phyloP scores from a whole-genome alignment of 1,140 invertebrate species.

The Drosophila nikananu region DNA sequence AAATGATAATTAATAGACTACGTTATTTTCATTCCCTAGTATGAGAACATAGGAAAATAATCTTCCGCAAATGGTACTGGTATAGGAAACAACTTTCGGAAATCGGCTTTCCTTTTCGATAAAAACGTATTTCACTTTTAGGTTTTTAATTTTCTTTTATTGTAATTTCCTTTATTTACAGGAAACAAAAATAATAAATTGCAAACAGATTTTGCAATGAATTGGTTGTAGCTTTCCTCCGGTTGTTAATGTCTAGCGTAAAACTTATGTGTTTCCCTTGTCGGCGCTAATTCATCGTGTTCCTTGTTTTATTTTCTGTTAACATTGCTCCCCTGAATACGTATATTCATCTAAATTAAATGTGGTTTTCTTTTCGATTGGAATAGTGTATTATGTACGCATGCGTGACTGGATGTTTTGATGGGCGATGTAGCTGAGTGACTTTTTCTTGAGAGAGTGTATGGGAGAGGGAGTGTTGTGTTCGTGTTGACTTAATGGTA shows the following conservation, averaged over 20 bases:
- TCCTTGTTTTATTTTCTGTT: conserved; percentile 56
- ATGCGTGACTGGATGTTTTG: conserved; percentile 45
- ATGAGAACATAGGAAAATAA: no score
- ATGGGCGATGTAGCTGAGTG: conserved; percentile 27
- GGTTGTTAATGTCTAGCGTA: conserved; percentile 68
- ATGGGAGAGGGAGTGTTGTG: conserved; percentile 29
- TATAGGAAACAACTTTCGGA: neutral
- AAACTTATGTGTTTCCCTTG: conserved; percentile 64
- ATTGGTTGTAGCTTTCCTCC: conserved; percentile 77
- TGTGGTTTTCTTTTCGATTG: conserved; percentile 51
- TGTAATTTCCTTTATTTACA: conserved; percentile 85
- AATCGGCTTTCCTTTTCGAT: neutral
- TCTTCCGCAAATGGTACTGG: neutral
- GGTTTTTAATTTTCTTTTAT: conserved; percentile 58
- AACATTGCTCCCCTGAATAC: conserved; percentile 55
- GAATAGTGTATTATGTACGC: conserved; percentile 66
- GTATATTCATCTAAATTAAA: conserved; percentile 62
- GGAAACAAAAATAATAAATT: conserved; percentile 83
- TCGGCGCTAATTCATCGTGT: conserved; percentile 61
- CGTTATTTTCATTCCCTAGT: no score
- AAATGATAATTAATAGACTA: no score
- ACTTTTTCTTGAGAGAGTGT: conserved; percentile 16
- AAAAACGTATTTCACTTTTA: neutral
- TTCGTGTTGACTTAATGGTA: conserved; percentile 70
- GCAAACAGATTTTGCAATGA: conserved; percentile 73